Evolutionary conservation across 1,140 invertebrate species (phyloP).

Genomic region (Grapholita molesta): DNA sequence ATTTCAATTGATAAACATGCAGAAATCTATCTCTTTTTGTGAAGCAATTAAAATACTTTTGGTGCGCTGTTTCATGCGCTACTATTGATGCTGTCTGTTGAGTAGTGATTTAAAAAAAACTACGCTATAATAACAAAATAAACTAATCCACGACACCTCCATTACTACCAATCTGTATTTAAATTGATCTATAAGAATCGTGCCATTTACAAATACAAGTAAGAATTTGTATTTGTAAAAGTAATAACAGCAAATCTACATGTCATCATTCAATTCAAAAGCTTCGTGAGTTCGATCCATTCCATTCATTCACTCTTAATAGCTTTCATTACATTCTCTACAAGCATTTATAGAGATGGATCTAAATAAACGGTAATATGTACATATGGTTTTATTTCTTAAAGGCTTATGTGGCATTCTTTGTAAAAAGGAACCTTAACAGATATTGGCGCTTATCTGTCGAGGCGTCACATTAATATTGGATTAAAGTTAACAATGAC

Average conservation of each 20-base stretch:
- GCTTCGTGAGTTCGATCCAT: not conserved
- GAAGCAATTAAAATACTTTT: no score
- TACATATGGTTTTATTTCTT: not conserved
- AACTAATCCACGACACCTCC: not conserved
- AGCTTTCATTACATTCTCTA: constrained; percentile 8
- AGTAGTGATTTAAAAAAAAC: not conserved
- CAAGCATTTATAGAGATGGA: not conserved
- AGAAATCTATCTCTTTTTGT: no score
- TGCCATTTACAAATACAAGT: not conserved
- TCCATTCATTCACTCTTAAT: constrained; percentile 9
- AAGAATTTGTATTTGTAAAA: no score
- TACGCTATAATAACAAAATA: not conserved
- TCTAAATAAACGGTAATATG: not conserved
- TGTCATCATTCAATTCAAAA: constrained; percentile 11
- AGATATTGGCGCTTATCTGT: not conserved
- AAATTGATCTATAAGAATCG: not conserved
- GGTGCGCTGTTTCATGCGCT: no score
- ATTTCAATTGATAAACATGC: no score
- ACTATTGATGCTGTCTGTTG: no score
- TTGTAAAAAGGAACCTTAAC: not conserved
- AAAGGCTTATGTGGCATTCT: not conserved
- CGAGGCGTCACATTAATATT: not conserved
- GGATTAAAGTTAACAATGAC: not conserved
- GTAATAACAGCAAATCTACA: not conserved
- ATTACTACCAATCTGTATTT: not conserved